A percentile compares a stretch with the other conserved stretches of the same genome.
Evolutionary conservation across 2,888 invertebrate genomes (phyloP).

Genomic region (Ischnus inquisitorius): DNA sequence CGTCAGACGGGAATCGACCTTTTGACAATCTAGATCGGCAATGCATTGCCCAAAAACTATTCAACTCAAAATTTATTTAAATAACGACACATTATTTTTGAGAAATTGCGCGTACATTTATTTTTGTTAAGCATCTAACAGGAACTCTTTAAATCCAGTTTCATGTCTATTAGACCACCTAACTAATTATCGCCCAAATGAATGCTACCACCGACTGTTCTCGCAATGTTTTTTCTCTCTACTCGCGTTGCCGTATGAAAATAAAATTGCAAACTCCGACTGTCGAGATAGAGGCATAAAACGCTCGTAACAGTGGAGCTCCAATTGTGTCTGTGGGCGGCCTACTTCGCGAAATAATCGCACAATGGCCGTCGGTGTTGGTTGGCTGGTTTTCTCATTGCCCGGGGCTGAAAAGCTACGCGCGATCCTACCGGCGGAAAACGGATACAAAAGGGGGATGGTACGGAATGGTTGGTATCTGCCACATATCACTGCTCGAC

Average conservation of each 20-base stretch:
- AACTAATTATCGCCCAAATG: too few relatives aligned
- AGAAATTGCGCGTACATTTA: too few relatives aligned
- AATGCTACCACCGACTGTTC: too few relatives aligned
- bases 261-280: conserved; percentile 33
- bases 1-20: too few relatives aligned
- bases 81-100: too few relatives aligned
- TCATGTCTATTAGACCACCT: too few relatives aligned
- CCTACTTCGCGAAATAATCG: conserved; percentile 81
- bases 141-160: too few relatives aligned
- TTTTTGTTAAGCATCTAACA: too few relatives aligned
- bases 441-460: conserved; percentile 18
- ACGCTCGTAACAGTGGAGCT: conserved; percentile 58
- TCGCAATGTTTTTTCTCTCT: not conserved
- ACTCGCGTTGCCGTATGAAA: not conserved
- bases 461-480: conserved; percentile 29
- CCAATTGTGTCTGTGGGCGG: conserved; percentile 76
- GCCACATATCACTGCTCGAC: conserved; percentile 26
- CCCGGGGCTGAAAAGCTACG: conserved; percentile 50
- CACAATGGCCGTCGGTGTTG: conserved; percentile 71
- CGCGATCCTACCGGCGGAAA: conserved; percentile 40
- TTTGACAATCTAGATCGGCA: too few relatives aligned
- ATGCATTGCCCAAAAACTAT: too few relatives aligned
- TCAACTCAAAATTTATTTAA: too few relatives aligned
- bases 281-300: conserved; percentile 15
- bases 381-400: conserved; percentile 49